phyloP scores from a whole-genome alignment of 2,797 vertebrate genomes.

The Sebastes diaconus region DNA sequence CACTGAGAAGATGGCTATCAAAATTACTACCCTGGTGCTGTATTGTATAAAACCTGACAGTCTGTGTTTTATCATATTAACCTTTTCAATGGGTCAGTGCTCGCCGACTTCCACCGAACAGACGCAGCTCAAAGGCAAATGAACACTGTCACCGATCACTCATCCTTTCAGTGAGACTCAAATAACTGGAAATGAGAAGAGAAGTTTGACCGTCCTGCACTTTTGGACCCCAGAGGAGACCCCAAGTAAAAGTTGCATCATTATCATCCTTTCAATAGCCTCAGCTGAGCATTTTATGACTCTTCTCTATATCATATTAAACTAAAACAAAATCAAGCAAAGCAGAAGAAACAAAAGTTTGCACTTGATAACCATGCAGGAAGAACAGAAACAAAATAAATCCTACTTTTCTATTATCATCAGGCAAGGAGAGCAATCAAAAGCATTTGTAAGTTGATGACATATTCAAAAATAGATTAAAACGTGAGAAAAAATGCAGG shows the following conservation, averaged over 20 bases:
- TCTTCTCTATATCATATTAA: conserved; percentile 24
- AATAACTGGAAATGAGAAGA: conserved; percentile 24
- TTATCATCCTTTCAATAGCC: not conserved
- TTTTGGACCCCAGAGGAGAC: not conserved
- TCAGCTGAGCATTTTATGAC: conserved; percentile 9
- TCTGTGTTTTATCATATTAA: conserved; percentile 21
- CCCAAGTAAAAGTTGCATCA: conserved; percentile 1
- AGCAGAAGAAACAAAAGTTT: conserved; percentile 38
- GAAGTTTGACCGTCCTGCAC: conserved; percentile 6
- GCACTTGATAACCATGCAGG: conserved; percentile 66
- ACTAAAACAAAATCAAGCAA: conserved; percentile 38
- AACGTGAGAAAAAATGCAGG: conserved; percentile 27
- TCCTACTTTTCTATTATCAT: conserved; percentile 30
- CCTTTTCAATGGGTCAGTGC: conserved; percentile 9
- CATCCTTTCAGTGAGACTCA: conserved; percentile 16
- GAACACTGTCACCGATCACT: conserved; percentile 1
- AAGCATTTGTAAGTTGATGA: conserved; percentile 17
- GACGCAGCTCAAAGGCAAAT: conserved; percentile 7
- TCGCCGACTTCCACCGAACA: conserved; percentile 1
- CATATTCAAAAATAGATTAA: conserved; percentile 27
- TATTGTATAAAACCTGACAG: conserved; percentile 39
- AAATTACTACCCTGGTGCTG: conserved; percentile 22
- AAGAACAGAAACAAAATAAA: conserved; percentile 46
- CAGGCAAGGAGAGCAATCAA: conserved; percentile 57
- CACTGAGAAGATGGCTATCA: conserved; percentile 37